These are phyloP conservation scores for Diarsia dahlii DNA, from an alignment of 2,888 invertebrate genomes.

Conservation along the genomic window DNA sequence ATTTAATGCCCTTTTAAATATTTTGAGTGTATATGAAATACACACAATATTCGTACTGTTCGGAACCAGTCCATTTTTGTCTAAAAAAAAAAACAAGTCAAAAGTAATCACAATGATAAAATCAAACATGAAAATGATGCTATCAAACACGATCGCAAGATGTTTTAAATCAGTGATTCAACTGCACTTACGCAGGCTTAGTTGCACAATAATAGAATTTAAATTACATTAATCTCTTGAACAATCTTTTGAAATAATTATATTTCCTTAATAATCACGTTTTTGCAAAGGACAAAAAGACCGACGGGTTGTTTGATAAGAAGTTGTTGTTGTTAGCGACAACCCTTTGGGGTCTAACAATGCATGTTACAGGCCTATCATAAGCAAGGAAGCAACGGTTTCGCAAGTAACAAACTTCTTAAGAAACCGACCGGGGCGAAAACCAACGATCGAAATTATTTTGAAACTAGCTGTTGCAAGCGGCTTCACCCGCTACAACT, in stretches of 20 bases:
- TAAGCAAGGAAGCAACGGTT: too few relatives aligned
- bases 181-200: not conserved
- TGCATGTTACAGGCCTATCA: too few relatives aligned
- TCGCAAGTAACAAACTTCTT: too few relatives aligned
- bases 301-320: not conserved
- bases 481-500: too few relatives aligned
- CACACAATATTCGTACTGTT: not conserved
- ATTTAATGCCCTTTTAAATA: too few relatives aligned
- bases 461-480: too few relatives aligned
- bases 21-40: too few relatives aligned
- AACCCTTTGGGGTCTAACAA: not conserved
- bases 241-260: conserved; percentile 1
- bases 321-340: not conserved
- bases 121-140: not conserved
- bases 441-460: too few relatives aligned
- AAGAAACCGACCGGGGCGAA: too few relatives aligned
- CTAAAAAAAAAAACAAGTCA: not conserved
- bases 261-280: not conserved
- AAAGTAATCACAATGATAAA: not conserved
- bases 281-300: not conserved
- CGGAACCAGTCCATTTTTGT: not conserved
- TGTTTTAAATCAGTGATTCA: conserved; percentile 1
- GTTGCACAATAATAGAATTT: conserved; percentile 15
- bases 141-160: conserved; percentile 17
- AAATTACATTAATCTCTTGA: conserved; percentile 12